phyloP scores from a whole-genome alignment of 2,888 invertebrate genomes.

The Argyresthia goedartella region DNA sequence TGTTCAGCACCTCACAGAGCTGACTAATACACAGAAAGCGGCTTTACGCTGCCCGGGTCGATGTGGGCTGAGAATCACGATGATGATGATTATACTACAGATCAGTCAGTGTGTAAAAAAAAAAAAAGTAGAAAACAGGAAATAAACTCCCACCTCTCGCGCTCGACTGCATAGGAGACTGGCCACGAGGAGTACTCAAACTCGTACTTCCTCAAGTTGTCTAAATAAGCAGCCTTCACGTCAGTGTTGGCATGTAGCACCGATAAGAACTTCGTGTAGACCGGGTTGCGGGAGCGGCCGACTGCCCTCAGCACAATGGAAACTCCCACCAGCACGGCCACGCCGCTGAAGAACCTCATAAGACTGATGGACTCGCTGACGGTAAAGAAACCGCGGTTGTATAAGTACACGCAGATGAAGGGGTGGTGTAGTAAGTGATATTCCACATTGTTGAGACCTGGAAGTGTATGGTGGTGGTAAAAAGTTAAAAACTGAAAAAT shows the following conservation, averaged over 20 bases:
- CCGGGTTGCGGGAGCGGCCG: slow-evolving; percentile 76
- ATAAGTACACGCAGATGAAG: slow-evolving; percentile 79
- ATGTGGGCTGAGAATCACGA: too few relatives aligned
- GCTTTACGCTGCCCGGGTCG: too few relatives aligned
- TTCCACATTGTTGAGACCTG: slow-evolving; percentile 70
- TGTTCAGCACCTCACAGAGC: too few relatives aligned
- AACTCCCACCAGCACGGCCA: slow-evolving; percentile 75
- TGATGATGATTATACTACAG: too few relatives aligned
- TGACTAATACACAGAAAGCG: too few relatives aligned
- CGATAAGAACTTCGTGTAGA: slow-evolving; percentile 78
- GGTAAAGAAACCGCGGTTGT: slow-evolving; percentile 66
- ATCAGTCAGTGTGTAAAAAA: too few relatives aligned
- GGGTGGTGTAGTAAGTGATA: slow-evolving; percentile 80
- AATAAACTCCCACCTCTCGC: slow-evolving; percentile 20
- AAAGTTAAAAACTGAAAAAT: too few relatives aligned
- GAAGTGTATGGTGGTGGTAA: slow-evolving; percentile 17
- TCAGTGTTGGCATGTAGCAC: slow-evolving; percentile 52
- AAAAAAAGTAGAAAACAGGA: background rate
- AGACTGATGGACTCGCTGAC: slow-evolving; percentile 40
- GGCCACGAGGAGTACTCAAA: slow-evolving; percentile 93
- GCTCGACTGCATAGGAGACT: slow-evolving; percentile 67
- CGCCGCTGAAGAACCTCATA: slow-evolving; percentile 73
- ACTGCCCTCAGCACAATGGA: slow-evolving; percentile 76
- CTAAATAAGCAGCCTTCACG: slow-evolving; percentile 49
- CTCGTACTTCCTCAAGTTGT: slow-evolving; percentile 79